Conservation (phyloP, 2,888 invertebrate genomes). For the Sphaerophoria rueppellii region DNA sequence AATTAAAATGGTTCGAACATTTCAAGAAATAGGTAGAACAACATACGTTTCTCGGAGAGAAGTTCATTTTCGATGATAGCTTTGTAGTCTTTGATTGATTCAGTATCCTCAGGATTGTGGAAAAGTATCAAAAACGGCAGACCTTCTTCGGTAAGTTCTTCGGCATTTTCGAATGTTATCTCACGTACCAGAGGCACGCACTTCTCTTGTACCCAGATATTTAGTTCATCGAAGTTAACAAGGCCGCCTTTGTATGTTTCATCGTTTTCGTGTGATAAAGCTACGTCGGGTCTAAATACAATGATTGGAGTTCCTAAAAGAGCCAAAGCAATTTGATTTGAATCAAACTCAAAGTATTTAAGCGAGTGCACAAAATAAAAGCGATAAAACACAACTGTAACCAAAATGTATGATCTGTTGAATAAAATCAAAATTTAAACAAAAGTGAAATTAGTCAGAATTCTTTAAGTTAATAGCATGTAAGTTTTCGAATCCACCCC, state of each 20-base stretch:
- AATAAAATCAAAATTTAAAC: no score
- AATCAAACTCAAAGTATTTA: no score
- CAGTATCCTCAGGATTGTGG: conserved; percentile 91
- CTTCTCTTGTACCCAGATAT: conserved; percentile 94
- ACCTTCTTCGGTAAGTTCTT: conserved; percentile 99
- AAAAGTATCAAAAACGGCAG: conserved; percentile 98
- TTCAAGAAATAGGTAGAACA: neutral
- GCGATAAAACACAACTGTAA: no score
- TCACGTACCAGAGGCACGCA: conserved; percentile 98
- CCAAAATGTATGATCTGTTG: no score
- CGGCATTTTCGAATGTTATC: conserved; percentile 99
- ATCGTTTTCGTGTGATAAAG: conserved; percentile 90
- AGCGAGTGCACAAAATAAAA: no score
- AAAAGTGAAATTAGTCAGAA: no score
- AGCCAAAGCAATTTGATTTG: neutral
- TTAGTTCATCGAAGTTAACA: conserved; percentile 91
- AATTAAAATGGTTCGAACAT: neutral
- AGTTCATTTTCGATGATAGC: conserved; percentile 90
- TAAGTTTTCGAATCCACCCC: no score
- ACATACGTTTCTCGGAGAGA: conserved; percentile 94
- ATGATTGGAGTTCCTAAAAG: conserved; percentile 88
- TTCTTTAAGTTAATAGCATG: no score
- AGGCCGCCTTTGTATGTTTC: conserved; percentile 91
- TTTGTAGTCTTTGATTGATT: conserved; percentile 93
- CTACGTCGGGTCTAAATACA: conserved; percentile 91